These are phyloP conservation scores for Cyclophora albipunctata DNA, from an alignment of 2,888 invertebrate genomes.

Conservation along the genomic window DNA sequence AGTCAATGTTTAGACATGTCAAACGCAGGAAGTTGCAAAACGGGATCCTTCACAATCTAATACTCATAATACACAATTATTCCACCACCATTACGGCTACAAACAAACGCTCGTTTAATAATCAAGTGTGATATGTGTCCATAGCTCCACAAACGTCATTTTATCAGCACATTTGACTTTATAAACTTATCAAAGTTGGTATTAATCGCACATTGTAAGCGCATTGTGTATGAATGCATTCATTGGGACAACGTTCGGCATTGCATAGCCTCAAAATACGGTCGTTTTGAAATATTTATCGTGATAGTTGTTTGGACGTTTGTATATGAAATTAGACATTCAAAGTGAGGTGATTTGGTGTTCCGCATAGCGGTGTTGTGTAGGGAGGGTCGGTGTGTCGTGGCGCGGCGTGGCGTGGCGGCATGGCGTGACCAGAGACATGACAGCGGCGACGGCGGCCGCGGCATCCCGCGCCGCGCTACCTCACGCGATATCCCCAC, in stretches of 20 bases:
- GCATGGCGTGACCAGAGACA: slow-evolving; percentile 60
- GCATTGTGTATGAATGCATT: neutral
- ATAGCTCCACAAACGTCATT: neutral
- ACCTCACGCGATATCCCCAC: slow-evolving; percentile 57
- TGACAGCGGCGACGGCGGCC: slow-evolving; percentile 49
- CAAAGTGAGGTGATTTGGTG: neutral
- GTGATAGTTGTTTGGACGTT: neutral
- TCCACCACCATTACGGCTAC: neutral
- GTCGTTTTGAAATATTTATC: neutral
- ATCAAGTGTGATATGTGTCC: neutral
- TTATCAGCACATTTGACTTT: neutral
- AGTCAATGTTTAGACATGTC: slow-evolving; percentile 48
- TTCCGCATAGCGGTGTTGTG: neutral
- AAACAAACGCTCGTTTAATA: neutral
- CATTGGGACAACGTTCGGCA: neutral
- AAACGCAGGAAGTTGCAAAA: slow-evolving; percentile 43
- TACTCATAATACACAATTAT: too few species aligned
- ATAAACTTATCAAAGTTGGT: neutral
- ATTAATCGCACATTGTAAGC: neutral
- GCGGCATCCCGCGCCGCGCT: slow-evolving; percentile 42
- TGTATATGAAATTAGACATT: neutral
- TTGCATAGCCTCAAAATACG: neutral
- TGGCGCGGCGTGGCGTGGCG: slow-evolving; percentile 14
- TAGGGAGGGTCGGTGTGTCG: slow-evolving; percentile 1
- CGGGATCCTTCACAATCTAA: slow-evolving; percentile 21